Conservation (phyloP, 2,888 invertebrate species). For the Salpingus planirostris region DNA sequence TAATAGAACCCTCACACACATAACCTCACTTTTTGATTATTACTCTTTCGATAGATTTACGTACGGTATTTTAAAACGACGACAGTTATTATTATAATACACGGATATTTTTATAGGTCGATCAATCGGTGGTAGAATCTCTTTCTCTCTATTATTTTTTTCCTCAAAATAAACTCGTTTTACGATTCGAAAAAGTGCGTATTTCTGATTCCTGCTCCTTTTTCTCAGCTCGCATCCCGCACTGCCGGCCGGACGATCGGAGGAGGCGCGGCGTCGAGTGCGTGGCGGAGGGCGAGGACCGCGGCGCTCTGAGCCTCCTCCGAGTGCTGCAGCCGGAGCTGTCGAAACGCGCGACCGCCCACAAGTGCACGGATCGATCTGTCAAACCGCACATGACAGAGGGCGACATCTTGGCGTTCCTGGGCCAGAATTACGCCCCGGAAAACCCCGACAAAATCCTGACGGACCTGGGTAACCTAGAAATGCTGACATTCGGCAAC, state of each 20-base stretch:
- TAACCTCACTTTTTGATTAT: too few species aligned
- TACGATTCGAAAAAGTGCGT: neutral
- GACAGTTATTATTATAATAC: too few species aligned
- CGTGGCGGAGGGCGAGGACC: constrained; percentile 52
- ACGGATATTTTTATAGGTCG: too few species aligned
- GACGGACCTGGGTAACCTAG: constrained; percentile 54
- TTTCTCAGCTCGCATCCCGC: constrained; percentile 32
- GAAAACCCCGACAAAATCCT: constrained; percentile 41
- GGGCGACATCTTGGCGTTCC: constrained; percentile 51
- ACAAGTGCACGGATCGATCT: constrained; percentile 48
- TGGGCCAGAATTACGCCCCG: constrained; percentile 40
- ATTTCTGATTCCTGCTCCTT: neutral
- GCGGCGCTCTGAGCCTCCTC: constrained; percentile 54
- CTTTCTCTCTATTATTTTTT: too few species aligned
- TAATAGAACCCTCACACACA: too few species aligned
- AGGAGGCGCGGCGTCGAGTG: too few species aligned
- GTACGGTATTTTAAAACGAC: too few species aligned
- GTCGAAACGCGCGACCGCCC: constrained; percentile 48
- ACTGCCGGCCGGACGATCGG: too few species aligned
- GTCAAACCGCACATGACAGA: constrained; percentile 53
- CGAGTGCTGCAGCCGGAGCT: constrained; percentile 58
- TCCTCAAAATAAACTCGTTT: too few species aligned
- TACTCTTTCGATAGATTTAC: too few species aligned
- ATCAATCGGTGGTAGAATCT: too few species aligned
- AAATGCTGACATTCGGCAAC: constrained; percentile 60